Percentiles rank a stretch among this genome's conserved stretches.
phyloP scores from a whole-genome alignment of 2,888 invertebrate genomes.

The Lycophotia porphyrea region DNA sequence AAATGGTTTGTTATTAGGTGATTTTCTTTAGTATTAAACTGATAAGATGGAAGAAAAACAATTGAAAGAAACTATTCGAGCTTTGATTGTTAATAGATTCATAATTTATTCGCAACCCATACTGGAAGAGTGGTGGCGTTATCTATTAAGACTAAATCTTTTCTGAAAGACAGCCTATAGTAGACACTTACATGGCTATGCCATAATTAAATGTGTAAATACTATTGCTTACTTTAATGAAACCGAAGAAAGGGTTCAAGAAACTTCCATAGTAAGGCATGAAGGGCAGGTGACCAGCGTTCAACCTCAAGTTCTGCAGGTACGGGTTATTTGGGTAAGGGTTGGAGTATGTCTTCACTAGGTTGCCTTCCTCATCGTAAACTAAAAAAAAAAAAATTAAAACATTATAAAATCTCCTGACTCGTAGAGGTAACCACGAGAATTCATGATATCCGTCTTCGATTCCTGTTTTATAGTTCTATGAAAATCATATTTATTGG shows the following conservation, averaged over 20 bases:
- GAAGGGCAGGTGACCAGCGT: constrained; percentile 76
- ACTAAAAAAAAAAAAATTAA: constrained; percentile 73
- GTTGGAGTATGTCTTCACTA: constrained; percentile 82
- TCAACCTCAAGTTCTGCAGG: constrained; percentile 76
- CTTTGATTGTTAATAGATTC: not conserved
- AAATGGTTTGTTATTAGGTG: not conserved
- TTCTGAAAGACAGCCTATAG: not conserved
- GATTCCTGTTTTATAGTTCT: not conserved
- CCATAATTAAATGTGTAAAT: not conserved
- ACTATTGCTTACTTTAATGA: constrained; percentile 78
- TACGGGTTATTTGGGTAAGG: constrained; percentile 78
- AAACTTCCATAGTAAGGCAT: constrained; percentile 78
- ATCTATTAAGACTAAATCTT: not conserved
- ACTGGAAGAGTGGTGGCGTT: not conserved
- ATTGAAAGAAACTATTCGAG: not conserved
- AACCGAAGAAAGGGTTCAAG: constrained; percentile 82
- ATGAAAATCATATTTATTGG: not conserved
- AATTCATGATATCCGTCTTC: not conserved
- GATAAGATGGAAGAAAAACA: not conserved
- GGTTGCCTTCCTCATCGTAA: constrained; percentile 85
- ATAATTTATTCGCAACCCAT: not conserved
- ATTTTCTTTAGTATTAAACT: not conserved
- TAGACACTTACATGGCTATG: not conserved
- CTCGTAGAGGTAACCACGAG: not conserved
- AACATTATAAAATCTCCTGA: not conserved